Percentiles rank a stretch among this genome's conserved stretches.
These are phyloP conservation scores for Pammene fasciana DNA, from an alignment of 2,888 invertebrate species.

Conservation along the genomic window DNA sequence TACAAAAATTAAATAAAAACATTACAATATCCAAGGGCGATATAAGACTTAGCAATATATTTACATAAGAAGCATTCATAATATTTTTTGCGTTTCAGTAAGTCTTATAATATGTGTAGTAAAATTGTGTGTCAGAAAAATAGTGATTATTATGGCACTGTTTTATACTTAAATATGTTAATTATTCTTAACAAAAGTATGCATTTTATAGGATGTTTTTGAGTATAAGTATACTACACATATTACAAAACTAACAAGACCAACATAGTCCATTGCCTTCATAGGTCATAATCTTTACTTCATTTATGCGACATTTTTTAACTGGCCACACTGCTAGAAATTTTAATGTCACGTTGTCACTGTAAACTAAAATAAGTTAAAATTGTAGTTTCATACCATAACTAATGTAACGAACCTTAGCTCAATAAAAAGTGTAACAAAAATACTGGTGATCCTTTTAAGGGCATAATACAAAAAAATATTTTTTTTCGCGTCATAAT, in stretches of 20 bases:
- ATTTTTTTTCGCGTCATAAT: too few relatives aligned
- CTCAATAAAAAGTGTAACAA: too few relatives aligned
- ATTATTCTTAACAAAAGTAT: slow-evolving; percentile 1
- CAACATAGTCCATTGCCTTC: slow-evolving; percentile 5
- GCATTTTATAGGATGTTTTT: background rate
- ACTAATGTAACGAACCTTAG: too few relatives aligned
- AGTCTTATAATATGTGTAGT: slow-evolving; percentile 26
- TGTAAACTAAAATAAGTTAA: too few relatives aligned
- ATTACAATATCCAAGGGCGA: slow-evolving; percentile 46
- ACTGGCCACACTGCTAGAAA: slow-evolving; percentile 13
- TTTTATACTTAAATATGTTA: background rate
- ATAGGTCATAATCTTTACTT: slow-evolving; percentile 21
- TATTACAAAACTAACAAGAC: slow-evolving; percentile 23
- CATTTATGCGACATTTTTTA: slow-evolving; percentile 12
- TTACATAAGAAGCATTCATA: slow-evolving; percentile 49
- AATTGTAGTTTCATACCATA: too few relatives aligned
- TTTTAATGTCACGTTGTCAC: background rate
- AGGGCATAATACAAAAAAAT: too few relatives aligned
- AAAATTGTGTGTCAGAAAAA: background rate
- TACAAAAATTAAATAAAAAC: slow-evolving; percentile 56
- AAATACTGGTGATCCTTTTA: too few relatives aligned
- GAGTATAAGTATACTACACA: slow-evolving; percentile 18
- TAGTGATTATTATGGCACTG: slow-evolving; percentile 30
- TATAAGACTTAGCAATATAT: slow-evolving; percentile 45
- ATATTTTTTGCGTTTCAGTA: slow-evolving; percentile 21